Conservation (phyloP, 1,140 invertebrate genomes). For the Pissodes strobi region DNA sequence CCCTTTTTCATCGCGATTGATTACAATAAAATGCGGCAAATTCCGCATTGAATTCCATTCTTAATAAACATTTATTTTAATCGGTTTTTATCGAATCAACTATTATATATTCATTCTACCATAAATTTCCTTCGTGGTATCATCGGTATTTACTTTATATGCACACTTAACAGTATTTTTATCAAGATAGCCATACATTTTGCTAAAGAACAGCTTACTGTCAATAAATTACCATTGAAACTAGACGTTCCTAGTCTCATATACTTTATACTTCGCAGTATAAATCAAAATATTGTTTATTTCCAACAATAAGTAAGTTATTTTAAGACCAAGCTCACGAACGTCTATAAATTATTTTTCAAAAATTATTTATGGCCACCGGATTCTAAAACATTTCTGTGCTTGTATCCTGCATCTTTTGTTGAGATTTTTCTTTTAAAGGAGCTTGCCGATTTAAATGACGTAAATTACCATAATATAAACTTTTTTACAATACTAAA, state of each 20-base stretch:
- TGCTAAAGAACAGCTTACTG: slow-evolving; percentile 6
- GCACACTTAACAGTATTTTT: background rate
- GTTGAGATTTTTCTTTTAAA: too few relatives aligned
- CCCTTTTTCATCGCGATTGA: too few relatives aligned
- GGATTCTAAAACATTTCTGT: background rate
- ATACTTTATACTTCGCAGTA: background rate
- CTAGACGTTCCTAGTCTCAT: background rate
- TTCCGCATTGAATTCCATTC: too few relatives aligned
- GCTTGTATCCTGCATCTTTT: too few relatives aligned
- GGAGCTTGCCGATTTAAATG: too few relatives aligned
- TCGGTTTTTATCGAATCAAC: too few relatives aligned
- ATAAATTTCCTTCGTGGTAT: background rate
- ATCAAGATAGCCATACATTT: background rate
- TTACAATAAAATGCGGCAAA: too few relatives aligned
- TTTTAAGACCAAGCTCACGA: slow-evolving; percentile 3
- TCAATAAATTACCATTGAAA: slow-evolving; percentile 17
- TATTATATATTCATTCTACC: too few relatives aligned
- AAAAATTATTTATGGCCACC: slow-evolving; percentile 6
- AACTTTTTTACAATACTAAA: too few relatives aligned
- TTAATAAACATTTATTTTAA: too few relatives aligned
- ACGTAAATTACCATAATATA: too few relatives aligned
- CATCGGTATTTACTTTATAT: slow-evolving; percentile 1
- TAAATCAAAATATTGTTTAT: slow-evolving; percentile 15
- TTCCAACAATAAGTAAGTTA: slow-evolving; percentile 2
- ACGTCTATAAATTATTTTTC: slow-evolving; percentile 4